These are phyloP conservation scores for Dipodomys merriami DNA, from an alignment of 2,113 vertebrate species.

Conservation along the genomic window DNA sequence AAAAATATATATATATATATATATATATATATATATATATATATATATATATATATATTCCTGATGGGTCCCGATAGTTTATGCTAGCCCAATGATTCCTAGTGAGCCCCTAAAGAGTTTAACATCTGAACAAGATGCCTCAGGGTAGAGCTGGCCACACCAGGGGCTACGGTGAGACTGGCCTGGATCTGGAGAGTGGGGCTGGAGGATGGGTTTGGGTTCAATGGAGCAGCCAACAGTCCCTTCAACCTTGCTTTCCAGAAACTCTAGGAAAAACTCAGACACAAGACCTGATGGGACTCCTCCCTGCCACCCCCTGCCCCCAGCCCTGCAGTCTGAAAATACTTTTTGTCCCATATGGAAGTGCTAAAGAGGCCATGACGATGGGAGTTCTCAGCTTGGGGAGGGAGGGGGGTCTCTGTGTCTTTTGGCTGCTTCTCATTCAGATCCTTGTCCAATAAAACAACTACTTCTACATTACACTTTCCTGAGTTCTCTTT, in stretches of 20 bases:
- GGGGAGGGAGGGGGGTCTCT: background rate
- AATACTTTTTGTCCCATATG: background rate
- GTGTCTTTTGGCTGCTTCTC: background rate
- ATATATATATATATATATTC: too few relatives aligned
- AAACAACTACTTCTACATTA: background rate
- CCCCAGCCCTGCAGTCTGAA: background rate
- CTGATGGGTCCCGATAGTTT: too few relatives aligned
- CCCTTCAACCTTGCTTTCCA: too few relatives aligned
- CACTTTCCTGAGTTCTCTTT: too few relatives aligned
- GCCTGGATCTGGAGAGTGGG: background rate
- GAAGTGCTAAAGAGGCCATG: background rate
- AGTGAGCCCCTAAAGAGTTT: background rate
- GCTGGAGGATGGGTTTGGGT: background rate
- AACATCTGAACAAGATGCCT: background rate
- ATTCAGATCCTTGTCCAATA: background rate
- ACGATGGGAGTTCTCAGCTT: background rate
- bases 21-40: too few relatives aligned
- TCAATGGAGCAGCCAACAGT: background rate
- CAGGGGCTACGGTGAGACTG: too few relatives aligned
- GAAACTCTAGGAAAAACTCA: background rate
- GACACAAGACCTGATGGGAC: background rate
- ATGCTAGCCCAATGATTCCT: background rate
- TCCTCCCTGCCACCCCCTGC: too few relatives aligned
- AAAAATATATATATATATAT: too few relatives aligned
- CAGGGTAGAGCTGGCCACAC: background rate